phyloP scores from a whole-genome alignment of 2,797 vertebrate genomes.

The Gallirallus australis region DNA sequence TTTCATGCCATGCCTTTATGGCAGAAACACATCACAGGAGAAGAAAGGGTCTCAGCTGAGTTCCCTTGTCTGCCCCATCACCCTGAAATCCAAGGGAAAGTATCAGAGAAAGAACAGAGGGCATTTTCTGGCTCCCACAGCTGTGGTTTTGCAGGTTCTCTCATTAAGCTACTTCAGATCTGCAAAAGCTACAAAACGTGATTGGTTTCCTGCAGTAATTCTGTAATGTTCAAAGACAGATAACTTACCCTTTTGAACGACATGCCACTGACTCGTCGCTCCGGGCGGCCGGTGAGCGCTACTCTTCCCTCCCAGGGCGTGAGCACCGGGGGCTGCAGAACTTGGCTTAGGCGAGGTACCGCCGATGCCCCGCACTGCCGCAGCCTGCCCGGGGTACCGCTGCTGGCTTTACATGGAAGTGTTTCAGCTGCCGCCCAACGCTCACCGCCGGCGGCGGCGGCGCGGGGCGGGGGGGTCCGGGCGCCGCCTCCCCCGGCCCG shows the following conservation, averaged over 20 bases:
- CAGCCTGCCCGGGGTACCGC: neutral
- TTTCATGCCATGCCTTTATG: neutral
- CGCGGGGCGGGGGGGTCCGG: neutral
- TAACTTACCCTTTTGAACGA: neutral
- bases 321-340: neutral
- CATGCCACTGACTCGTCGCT: neutral
- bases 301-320: neutral
- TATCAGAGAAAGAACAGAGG: neutral
- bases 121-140: neutral
- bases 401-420: neutral
- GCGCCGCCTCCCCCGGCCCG: neutral
- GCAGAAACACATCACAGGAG: neutral
- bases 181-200: rapidly evolving
- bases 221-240: neutral
- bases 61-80: neutral
- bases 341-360: neutral
- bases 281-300: neutral
- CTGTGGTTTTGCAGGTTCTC: neutral
- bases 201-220: neutral
- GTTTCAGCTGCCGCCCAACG: neutral
- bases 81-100: neutral
- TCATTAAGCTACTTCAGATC: neutral
- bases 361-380: neutral
- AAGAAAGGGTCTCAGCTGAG: neutral
- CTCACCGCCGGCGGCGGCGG: neutral